These are phyloP conservation scores for Epinotia ramella DNA, from an alignment of 2,888 invertebrate genomes.

Conservation along the genomic window DNA sequence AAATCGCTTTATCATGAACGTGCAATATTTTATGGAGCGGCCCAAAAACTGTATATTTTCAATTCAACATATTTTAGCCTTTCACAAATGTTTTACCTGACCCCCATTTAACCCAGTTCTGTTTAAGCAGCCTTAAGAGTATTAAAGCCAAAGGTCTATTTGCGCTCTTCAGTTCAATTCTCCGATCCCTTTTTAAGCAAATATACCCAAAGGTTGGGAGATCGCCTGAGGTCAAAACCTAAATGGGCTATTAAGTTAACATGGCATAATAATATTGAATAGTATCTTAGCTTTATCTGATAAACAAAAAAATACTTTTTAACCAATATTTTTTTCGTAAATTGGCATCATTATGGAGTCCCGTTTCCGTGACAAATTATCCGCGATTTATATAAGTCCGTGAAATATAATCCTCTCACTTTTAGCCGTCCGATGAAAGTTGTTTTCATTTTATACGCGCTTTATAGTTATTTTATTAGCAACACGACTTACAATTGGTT, in stretches of 20 bases:
- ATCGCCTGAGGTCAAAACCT: constrained; percentile 27
- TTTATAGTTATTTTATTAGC: not conserved
- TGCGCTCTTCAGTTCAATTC: constrained; percentile 28
- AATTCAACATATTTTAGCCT: not conserved
- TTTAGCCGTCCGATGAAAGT: constrained; percentile 13
- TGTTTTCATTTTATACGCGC: constrained; percentile 2
- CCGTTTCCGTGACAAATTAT: constrained; percentile 9
- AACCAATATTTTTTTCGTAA: not conserved
- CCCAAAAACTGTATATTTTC: not conserved
- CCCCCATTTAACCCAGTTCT: constrained; percentile 9
- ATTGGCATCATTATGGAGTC: not conserved
- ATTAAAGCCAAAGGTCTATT: constrained; percentile 35
- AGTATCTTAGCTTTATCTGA: not conserved
- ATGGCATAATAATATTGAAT: constrained; percentile 1
- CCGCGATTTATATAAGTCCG: constrained; percentile 1
- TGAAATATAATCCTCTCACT: constrained; percentile 9
- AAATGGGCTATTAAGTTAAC: constrained; percentile 26
- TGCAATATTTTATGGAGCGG: not conserved
- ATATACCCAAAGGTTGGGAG: constrained; percentile 25
- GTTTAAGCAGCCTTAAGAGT: constrained; percentile 18
- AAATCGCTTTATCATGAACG: not conserved
- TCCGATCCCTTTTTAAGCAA: constrained; percentile 40
- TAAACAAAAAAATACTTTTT: not conserved
- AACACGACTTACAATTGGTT: not conserved
- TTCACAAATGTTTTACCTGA: constrained; percentile 3